Percentiles rank a stretch among this genome's conserved stretches.
phyloP scores from a whole-genome alignment of 2,113 vertebrate species.

The Bufo gargarizans region DNA sequence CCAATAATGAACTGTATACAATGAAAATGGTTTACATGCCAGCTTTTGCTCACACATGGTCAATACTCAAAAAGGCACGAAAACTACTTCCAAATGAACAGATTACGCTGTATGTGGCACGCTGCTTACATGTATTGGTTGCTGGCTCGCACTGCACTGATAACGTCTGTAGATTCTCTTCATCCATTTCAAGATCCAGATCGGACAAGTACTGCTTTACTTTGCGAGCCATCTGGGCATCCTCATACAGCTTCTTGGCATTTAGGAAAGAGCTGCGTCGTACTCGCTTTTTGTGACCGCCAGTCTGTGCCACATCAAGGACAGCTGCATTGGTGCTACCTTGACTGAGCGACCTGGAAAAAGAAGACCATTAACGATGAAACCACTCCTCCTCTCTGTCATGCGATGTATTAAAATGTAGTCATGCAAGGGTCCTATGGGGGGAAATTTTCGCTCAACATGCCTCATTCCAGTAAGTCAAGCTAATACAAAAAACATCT shows the following conservation, averaged over 20 bases:
- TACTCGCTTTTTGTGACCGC: conserved; percentile 95
- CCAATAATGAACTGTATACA: too few species aligned
- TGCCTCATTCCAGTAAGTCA: conserved; percentile 73
- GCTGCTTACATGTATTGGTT: conserved; percentile 87
- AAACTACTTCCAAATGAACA: not conserved
- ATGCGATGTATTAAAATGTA: not conserved
- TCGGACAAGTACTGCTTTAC: conserved; percentile 96
- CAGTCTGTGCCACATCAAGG: conserved; percentile 91
- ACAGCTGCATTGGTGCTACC: conserved; percentile 90
- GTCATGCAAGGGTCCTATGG: conserved; percentile 1
- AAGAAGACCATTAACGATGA: conserved; percentile 50
- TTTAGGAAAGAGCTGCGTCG: conserved; percentile 98
- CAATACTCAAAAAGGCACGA: not conserved
- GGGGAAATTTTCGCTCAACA: conserved; percentile 64
- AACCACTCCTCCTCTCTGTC: not conserved
- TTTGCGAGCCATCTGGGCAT: conserved; percentile 96
- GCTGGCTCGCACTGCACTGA: conserved; percentile 94
- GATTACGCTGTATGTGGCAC: not conserved
- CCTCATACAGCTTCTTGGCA: conserved; percentile 98
- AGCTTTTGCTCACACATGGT: not conserved
- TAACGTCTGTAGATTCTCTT: conserved; percentile 92
- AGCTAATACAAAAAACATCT: conserved; percentile 61
- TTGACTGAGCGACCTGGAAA: conserved; percentile 91
- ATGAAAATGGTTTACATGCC: not conserved
- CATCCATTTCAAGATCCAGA: conserved; percentile 91